A percentile compares a stretch with the other conserved stretches of the same genome.
Conservation (phyloP, 1,140 invertebrate genomes). For the Radopholus similis region DNA sequence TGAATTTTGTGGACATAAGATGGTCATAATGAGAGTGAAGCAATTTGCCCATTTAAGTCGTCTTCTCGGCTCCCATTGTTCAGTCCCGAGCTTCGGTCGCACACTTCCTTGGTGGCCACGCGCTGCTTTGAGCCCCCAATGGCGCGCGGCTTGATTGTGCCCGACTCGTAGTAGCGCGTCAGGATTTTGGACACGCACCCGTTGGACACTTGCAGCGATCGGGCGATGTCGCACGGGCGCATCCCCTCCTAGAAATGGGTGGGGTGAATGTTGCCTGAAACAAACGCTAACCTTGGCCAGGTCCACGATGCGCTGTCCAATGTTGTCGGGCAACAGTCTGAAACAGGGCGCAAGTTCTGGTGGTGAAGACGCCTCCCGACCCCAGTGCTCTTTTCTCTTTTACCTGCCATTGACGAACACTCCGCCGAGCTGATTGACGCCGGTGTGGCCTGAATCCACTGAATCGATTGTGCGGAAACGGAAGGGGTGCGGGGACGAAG, state of each 20-base stretch:
- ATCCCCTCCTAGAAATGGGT: too few species aligned
- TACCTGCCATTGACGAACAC: slow-evolving; percentile 83
- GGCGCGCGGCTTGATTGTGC: slow-evolving; percentile 82
- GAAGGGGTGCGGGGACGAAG: too few species aligned
- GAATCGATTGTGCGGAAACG: not conserved
- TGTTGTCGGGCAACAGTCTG: slow-evolving; percentile 87
- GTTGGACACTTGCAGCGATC: slow-evolving; percentile 54
- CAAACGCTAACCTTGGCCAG: too few species aligned
- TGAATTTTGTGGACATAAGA: too few species aligned
- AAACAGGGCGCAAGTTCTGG: slow-evolving; percentile 69
- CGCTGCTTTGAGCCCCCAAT: slow-evolving; percentile 67
- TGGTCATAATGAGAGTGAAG: too few species aligned
- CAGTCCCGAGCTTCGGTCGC: too few species aligned
- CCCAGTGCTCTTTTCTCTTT: slow-evolving; percentile 66
- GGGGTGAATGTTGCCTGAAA: too few species aligned
- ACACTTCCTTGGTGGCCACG: slow-evolving; percentile 60
- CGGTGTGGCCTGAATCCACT: slow-evolving; percentile 42
- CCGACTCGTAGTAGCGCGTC: slow-evolving; percentile 90
- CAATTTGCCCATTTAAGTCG: too few species aligned
- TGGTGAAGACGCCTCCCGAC: slow-evolving; percentile 90
- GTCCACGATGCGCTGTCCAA: slow-evolving; percentile 89
- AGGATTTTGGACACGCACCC: slow-evolving; percentile 66
- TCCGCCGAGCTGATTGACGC: slow-evolving; percentile 92
- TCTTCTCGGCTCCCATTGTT: too few species aligned
- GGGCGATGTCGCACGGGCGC: slow-evolving; percentile 86